These are phyloP conservation scores for Bubalus kerabau DNA, from an alignment of 2,113 vertebrate genomes.

Conservation along the genomic window DNA sequence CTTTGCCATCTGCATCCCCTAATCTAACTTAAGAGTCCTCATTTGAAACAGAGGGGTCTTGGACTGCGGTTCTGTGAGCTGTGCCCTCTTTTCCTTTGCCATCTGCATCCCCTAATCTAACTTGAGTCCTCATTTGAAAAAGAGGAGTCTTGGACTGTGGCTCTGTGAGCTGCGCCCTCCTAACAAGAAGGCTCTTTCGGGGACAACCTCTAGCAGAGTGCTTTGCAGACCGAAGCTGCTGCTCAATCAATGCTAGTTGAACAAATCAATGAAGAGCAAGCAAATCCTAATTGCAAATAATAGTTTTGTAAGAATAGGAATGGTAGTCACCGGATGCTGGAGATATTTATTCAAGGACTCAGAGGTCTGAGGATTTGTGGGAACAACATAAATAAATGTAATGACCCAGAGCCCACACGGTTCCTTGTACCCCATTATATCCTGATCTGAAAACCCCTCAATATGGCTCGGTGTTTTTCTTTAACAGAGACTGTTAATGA, in stretches of 20 bases:
- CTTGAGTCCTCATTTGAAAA: not conserved
- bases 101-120: not conserved
- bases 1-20: not conserved
- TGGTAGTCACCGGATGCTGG: not conserved
- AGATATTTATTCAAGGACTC: slow-evolving; percentile 17
- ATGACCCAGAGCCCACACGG: not conserved
- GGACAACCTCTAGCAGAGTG: not conserved
- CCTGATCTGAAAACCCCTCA: not conserved
- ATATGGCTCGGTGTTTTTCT: not conserved
- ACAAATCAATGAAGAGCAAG: slow-evolving; percentile 31
- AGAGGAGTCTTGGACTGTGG: not conserved
- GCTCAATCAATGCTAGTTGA: not conserved
- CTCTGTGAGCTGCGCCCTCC: not conserved
- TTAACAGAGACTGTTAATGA: not conserved
- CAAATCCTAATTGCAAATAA: not conserved
- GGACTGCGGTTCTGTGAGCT: not conserved
- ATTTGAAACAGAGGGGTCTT: not conserved
- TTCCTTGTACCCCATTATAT: not conserved
- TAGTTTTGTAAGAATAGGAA: slow-evolving; percentile 7
- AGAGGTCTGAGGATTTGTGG: not conserved
- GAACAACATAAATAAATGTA: not conserved
- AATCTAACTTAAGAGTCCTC: not conserved
- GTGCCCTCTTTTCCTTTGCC: not conserved
- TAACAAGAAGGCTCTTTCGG: not conserved
- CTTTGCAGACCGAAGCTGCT: not conserved